These are phyloP conservation scores for Pseudotriccus pelzelni DNA, from an alignment of 2,797 vertebrate species.

Conservation along the genomic window DNA sequence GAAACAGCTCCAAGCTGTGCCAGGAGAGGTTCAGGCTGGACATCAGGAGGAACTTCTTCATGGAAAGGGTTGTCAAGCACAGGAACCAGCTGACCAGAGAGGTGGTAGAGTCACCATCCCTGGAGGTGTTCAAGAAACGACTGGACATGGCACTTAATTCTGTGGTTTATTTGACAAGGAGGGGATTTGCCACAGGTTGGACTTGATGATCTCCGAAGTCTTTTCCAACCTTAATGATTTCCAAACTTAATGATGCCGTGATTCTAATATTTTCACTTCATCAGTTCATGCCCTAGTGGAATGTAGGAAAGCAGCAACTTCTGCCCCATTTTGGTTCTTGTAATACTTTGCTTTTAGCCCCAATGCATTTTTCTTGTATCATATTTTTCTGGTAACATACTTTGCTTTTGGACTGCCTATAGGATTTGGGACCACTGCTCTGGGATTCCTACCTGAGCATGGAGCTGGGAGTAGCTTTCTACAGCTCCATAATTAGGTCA, in stretches of 20 bases:
- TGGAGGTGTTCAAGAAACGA: neutral
- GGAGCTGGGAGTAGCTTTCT: neutral
- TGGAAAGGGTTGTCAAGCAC: neutral
- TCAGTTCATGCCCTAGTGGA: neutral
- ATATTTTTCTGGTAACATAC: neutral
- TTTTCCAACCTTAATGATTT: neutral
- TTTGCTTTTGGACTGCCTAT: neutral
- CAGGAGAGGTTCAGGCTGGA: neutral
- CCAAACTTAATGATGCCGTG: neutral
- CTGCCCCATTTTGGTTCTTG: neutral
- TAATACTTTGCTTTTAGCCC: neutral
- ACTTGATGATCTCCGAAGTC: accelerated
- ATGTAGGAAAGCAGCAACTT: neutral
- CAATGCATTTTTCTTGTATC: neutral
- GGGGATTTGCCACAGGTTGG: neutral
- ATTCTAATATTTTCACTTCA: neutral
- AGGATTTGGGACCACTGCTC: neutral
- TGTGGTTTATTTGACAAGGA: neutral
- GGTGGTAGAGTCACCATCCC: neutral
- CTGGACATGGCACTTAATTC: neutral
- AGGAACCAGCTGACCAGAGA: neutral
- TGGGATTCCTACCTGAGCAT: neutral
- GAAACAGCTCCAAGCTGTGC: neutral
- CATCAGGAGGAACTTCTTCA: neutral
- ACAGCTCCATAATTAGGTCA: neutral